A percentile compares a stretch with the other conserved stretches of the same genome.
phyloP scores from a whole-genome alignment of 2,113 vertebrate genomes.

The Acrocephalus arundinaceus region DNA sequence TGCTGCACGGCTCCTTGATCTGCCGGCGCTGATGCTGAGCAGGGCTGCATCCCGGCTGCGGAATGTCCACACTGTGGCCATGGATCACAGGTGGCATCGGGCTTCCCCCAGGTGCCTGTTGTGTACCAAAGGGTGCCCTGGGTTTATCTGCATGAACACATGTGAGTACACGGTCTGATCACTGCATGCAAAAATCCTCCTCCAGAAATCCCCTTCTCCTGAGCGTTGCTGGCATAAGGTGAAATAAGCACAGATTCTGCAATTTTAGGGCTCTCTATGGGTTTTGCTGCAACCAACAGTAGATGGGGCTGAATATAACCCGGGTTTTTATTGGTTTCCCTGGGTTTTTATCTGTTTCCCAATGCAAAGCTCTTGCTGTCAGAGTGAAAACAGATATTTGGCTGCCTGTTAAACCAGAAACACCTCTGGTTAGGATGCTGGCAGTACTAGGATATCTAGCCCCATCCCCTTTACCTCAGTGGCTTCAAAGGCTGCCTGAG shows the following conservation, averaged over 20 bases:
- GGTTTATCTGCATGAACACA: neutral
- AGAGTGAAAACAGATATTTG: neutral
- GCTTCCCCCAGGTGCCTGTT: neutral
- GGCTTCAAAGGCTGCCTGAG: neutral
- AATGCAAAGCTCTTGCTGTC: neutral
- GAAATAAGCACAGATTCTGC: neutral
- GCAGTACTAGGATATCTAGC: neutral
- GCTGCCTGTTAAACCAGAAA: neutral
- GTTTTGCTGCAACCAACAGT: neutral
- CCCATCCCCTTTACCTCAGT: neutral
- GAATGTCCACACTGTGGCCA: neutral
- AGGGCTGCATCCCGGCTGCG: fast-evolving
- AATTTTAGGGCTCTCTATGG: neutral
- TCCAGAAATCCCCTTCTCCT: neutral
- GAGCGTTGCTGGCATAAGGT: fast-evolving
- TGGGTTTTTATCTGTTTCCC: neutral
- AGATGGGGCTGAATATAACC: neutral
- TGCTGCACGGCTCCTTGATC: neutral
- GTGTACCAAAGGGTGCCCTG: neutral
- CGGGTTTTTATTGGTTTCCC: neutral
- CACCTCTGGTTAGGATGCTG: neutral
- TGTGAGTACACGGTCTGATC: neutral
- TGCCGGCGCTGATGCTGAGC: neutral
- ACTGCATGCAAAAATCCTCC: neutral
- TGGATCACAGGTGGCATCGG: neutral